Evolutionary conservation across 2,797 vertebrate genomes (phyloP), one percentile per base, ranked within the genome.

Genomic region (Anniella stebbinsi): DNA sequence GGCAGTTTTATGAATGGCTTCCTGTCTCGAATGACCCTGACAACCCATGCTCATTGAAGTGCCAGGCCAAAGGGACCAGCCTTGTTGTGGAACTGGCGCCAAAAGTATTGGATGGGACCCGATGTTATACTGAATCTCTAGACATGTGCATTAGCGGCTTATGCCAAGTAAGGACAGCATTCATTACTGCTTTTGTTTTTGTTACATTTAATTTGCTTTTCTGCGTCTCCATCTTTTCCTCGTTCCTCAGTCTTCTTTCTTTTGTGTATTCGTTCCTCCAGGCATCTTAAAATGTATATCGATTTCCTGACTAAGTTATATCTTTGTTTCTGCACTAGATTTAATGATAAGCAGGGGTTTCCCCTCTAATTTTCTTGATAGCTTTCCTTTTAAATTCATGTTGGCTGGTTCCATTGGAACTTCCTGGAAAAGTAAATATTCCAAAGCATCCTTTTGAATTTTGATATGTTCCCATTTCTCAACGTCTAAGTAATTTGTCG

Each of bases 81-180:
- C 95, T 98, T 25, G 93, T 99, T 91, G 97, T 99, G 93, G 99
- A 99, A 94, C 96, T 99, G 89, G 98, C 99, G 0, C 99, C 99
- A 0, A 99, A 99, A 91, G 99, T 99, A 91, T 97, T 99, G 93
- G 99, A 99, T 33, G 99, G 99, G 23, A 99, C 99, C 0, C 98
- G 99, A 8, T 99, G 99, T 95, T 99, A 99, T 95, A 98, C 98
- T 0, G 99, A 99, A 94, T 99, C 99, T 15, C 94, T 99, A 97
- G 99, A 99, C 95, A 99, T 99, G 98, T 99, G 99, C 93, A 99
- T 99, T 97, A 99, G 98, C 60, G 99, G 99, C 76, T 95, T 98
- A 78, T 99, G 99, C 91, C 99, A 99, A 97, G 99, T 99, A 97
- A 96, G 98, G 93, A 91, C 38, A 92, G 28, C 87, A 66, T 57